Percentiles rank a stretch among this genome's conserved stretches.
These are phyloP conservation scores for Malacoraja senta DNA, from an alignment of 2,797 vertebrate genomes.

Conservation along the genomic window DNA sequence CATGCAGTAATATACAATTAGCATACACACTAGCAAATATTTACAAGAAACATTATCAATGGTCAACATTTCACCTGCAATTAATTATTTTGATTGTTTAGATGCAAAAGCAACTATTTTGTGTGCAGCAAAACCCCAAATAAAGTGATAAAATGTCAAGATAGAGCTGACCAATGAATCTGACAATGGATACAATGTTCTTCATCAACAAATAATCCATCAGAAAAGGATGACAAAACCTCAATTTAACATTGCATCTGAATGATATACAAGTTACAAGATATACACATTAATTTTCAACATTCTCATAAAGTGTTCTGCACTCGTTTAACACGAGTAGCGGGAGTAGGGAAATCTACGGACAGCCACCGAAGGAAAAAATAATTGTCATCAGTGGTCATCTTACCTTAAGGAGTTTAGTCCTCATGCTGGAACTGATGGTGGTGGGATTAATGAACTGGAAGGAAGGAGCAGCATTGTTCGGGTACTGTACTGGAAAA, in stretches of 20 bases:
- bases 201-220: neutral
- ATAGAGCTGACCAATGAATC: neutral
- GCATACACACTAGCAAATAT: neutral
- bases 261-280: neutral
- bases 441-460: slow-evolving; percentile 88
- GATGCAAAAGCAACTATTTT: neutral
- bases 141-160: neutral
- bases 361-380: neutral
- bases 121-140: neutral
- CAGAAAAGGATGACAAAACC: neutral
- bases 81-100: neutral
- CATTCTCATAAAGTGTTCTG: neutral
- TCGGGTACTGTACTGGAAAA: slow-evolving; percentile 90
- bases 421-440: slow-evolving; percentile 83
- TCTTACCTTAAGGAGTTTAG: slow-evolving; percentile 85
- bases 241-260: neutral
- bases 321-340: neutral
- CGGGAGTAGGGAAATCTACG: neutral
- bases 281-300: neutral
- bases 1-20: neutral
- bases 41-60: neutral
- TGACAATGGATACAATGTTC: neutral
- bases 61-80: neutral
- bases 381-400: neutral
- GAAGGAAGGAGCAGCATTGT: slow-evolving; percentile 87